Base-by-base conservation (phyloP, 1,140 invertebrate genomes). In the Drosophila bocqueti region DNA sequence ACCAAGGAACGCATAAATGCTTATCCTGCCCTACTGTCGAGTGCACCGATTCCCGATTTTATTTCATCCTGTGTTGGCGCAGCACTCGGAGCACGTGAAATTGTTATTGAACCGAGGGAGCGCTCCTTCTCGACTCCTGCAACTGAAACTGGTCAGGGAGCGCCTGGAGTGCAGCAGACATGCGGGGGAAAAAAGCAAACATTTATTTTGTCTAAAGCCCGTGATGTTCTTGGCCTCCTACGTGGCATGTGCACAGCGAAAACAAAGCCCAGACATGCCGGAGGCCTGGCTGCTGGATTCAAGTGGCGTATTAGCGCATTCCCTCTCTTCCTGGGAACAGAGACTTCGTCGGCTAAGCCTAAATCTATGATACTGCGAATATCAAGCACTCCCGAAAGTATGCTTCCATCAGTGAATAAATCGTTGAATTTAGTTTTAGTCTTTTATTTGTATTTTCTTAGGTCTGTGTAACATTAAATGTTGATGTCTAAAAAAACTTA, bases 21-120 rank as follows among this genome's bases (percentile, higher is more conserved):
- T 58, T 40, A 34, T 46, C 38, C 40, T 43, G 38, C 46, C 43
- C 59, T 43, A 10, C 34, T 21, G n/a, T 15, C 52, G 54, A 60
- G 45, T 72, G 57, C 38, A 46, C 43, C 43, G 76, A 68, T 62
- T 74, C 67, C 50, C 26, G 47, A 66, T 77, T 83, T 83, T 83
- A 83, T 83, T 83, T 76, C 76, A 72, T 76, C 79, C 65, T 40
- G 42, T 83, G 80, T 83, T 83, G 82, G 80, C 67, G 38, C 50
- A 71, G 76, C 81, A 79, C 81, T 83, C 75, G 58, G 63, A 42
- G 55, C 50, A 83, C 69, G 66, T 76, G 65, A 57, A 83, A 83
- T 79, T 79, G 81, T 76, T 83, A 79, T 82, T 76, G 69, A 75
- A 57, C 64, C 64, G 50, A 36, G 31, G 31, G 16, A 4, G 16